Base-by-base conservation (phyloP, 2,888 invertebrate species). In the Diarsia brunnea region DNA sequence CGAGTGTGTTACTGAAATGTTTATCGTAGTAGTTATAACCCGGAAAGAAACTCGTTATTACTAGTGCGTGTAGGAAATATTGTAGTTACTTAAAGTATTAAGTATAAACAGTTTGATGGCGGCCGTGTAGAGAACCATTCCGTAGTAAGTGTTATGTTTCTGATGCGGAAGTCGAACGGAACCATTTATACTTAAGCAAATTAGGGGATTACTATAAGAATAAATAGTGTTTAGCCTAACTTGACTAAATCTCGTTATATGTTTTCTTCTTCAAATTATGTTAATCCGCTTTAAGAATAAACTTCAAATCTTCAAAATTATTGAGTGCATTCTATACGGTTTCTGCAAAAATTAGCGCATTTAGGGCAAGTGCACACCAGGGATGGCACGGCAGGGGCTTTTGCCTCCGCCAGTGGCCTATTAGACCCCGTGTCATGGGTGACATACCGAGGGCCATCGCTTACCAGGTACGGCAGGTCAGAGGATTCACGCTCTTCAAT, bases 11-110 rank as follows among this genome's bases (percentile, higher is more conserved):
- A 43, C 38, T n/a, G 31, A 43, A 63, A 14, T 19, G 14, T 43
- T 63, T 61, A 43, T n/a, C 63, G 43, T 4, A 63, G n/a, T n/a
- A 63, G 63, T 63, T 43, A 63, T 63, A 63, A 61, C 12, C 61
- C 61, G 61, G 61, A 61, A 61, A 38, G 38, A 63, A 43, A 63
- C 43, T 63, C 43, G 19, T 63, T 63, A 43, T 63, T 63, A n/a
- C 63, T n/a, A 7, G 69, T 58, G 58, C 45, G 16, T 69, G 58
- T 27, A 3, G 27, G 45, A 53, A 69, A 69, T 55, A 27, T 58
- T 58, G 45, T 10, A 58, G 27, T 69, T 21, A 45, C 16, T 60
- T 55, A 55, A 58, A 45, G 12, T 27, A 45, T 21, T 63, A 43
- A n/a, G 38, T 69, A 45, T 16, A 45, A 69, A 69, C 47, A 47